Percentiles rank a stretch among this genome's conserved stretches.
Conservation (phyloP, 23 tunicate species). For the Oikopleura dioica region DNA sequence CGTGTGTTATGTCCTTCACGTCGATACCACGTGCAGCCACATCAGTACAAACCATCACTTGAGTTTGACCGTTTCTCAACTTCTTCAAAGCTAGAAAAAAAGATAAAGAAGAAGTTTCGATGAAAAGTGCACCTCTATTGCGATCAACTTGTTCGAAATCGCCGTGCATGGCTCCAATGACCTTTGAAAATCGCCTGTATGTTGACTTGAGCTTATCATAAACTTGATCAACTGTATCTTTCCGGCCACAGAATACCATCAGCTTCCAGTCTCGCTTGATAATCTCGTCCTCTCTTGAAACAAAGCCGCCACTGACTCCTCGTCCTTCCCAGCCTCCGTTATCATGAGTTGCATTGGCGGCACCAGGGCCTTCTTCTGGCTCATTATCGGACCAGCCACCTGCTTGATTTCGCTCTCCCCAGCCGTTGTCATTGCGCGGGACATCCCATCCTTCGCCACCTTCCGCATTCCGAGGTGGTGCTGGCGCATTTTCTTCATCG, state of each 20-base stretch:
- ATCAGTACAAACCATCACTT: constrained; percentile 66
- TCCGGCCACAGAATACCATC: background rate
- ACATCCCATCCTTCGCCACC: background rate
- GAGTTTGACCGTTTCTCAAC: constrained; percentile 17
- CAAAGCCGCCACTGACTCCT: no score
- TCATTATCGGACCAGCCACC: background rate
- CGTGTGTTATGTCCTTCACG: constrained; percentile 77
- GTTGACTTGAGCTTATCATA: background rate
- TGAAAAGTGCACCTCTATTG: background rate
- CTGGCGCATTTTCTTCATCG: no score
- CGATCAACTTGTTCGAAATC: constrained; percentile 9
- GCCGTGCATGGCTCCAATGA: constrained; percentile 10
- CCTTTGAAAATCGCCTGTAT: no score
- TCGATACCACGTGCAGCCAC: constrained; percentile 92
- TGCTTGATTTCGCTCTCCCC: background rate
- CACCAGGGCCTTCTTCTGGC: no score
- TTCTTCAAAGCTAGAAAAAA: background rate
- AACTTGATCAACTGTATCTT: background rate
- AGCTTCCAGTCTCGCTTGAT: background rate
- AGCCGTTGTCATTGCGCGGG: background rate
- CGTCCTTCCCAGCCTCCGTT: no score
- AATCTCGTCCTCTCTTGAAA: background rate
- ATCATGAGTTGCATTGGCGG: no score
- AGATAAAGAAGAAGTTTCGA: background rate
- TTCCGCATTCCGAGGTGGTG: background rate